Evolutionary conservation across 2,113 vertebrate genomes (phyloP).

Genomic region (Lagopus muta): DNA sequence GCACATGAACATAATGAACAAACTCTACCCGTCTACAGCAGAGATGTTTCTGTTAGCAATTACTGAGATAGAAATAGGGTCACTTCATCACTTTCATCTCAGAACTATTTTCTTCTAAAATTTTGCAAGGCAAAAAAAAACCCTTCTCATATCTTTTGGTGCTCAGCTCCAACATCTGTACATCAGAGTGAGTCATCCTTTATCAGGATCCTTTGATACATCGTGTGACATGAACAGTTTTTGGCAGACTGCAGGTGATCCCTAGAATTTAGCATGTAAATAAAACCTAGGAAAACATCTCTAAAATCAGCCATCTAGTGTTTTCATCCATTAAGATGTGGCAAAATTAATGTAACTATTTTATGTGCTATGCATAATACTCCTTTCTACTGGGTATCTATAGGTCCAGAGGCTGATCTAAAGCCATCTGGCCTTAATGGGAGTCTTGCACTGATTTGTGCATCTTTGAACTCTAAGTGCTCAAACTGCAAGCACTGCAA

Average conservation of each 20-base stretch:
- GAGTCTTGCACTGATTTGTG: not conserved
- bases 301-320: not conserved
- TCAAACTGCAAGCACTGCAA: not conserved
- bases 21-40: not conserved
- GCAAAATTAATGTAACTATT: not conserved
- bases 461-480: not conserved
- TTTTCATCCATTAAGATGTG: not conserved
- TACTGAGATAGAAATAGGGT: not conserved
- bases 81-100: not conserved
- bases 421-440: not conserved
- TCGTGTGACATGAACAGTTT: not conserved
- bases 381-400: not conserved
- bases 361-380: not conserved
- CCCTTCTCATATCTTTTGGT: not conserved
- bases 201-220: not conserved
- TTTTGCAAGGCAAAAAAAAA: not conserved
- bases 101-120: not conserved
- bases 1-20: not conserved
- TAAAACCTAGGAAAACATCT: not conserved
- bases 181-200: not conserved
- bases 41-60: not conserved
- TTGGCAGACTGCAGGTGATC: not conserved
- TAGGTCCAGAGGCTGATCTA: not conserved
- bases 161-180: not conserved
- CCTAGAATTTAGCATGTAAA: not conserved